phyloP scores from a whole-genome alignment of 2,113 vertebrate genomes.

The Podarcis cretensis region DNA sequence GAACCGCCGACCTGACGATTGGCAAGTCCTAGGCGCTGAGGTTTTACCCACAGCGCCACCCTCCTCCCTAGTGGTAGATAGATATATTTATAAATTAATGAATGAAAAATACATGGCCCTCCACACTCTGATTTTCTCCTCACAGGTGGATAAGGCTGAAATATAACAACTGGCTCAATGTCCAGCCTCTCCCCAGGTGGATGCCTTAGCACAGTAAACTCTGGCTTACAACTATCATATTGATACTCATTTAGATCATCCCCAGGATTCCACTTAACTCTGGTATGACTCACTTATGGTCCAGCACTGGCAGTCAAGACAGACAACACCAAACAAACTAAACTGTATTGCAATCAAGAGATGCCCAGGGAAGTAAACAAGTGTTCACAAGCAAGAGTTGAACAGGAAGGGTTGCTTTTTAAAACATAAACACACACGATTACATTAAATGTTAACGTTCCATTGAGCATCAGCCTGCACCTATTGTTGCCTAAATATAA shows the following conservation, averaged over 20 bases:
- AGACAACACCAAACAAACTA: neutral
- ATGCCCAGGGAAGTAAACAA: neutral
- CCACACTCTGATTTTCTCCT: neutral
- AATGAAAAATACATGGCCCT: too few relatives aligned
- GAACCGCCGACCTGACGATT: too few relatives aligned
- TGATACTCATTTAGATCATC: too few relatives aligned
- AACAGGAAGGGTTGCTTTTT: neutral
- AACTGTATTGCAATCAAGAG: neutral
- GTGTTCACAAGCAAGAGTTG: neutral
- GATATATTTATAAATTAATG: too few relatives aligned
- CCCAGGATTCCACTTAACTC: neutral
- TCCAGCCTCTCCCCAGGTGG: neutral
- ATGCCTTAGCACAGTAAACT: neutral
- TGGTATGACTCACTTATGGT: neutral
- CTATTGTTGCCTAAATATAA: neutral
- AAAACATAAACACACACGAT: neutral
- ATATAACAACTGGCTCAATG: too few relatives aligned
- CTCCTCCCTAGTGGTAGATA: too few relatives aligned
- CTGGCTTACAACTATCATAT: neutral
- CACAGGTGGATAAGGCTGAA: neutral
- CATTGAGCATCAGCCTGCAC: neutral
- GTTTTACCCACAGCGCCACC: too few relatives aligned
- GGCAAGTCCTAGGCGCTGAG: too few relatives aligned
- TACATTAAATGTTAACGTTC: too few relatives aligned
- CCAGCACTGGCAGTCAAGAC: neutral